A percentile compares a stretch with the other conserved stretches of the same genome.
phyloP scores from a whole-genome alignment of 2,888 invertebrate genomes.

The Isoperla grammatica region DNA sequence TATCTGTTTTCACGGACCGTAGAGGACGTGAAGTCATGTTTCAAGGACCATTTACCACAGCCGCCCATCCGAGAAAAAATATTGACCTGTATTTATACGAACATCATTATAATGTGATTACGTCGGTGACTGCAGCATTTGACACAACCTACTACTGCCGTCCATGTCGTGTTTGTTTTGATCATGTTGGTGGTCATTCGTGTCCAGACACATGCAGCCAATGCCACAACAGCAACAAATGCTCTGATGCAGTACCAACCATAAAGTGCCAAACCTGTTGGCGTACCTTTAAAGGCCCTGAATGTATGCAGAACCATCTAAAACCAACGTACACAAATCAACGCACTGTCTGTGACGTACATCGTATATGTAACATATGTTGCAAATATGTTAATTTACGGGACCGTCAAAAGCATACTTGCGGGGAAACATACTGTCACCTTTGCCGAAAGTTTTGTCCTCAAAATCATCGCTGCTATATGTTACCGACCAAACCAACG shows the following conservation, averaged over 20 bases:
- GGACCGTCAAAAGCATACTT: background rate
- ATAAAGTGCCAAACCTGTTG: background rate
- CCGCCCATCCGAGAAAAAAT: background rate
- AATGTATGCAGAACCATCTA: background rate
- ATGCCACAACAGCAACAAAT: background rate
- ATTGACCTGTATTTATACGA: constrained; percentile 3
- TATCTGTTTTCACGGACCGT: background rate
- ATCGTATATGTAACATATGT: too few species aligned
- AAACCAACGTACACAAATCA: too few species aligned
- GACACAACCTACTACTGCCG: constrained; percentile 4
- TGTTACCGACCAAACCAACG: background rate
- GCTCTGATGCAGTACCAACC: background rate
- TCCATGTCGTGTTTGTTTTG: background rate
- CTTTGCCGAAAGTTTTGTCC: background rate
- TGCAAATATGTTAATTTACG: too few species aligned
- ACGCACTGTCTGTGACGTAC: too few species aligned
- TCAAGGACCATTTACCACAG: too few species aligned
- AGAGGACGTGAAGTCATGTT: too few species aligned
- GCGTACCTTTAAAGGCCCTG: background rate
- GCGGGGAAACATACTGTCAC: background rate
- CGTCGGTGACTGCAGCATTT: constrained; percentile 4
- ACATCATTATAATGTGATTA: constrained; percentile 1
- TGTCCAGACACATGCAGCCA: background rate
- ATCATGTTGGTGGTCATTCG: background rate
- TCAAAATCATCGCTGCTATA: background rate